These are phyloP conservation scores for Oncorhynchus gorbuscha DNA, from an alignment of 2,113 vertebrate genomes.

Conservation along the genomic window DNA sequence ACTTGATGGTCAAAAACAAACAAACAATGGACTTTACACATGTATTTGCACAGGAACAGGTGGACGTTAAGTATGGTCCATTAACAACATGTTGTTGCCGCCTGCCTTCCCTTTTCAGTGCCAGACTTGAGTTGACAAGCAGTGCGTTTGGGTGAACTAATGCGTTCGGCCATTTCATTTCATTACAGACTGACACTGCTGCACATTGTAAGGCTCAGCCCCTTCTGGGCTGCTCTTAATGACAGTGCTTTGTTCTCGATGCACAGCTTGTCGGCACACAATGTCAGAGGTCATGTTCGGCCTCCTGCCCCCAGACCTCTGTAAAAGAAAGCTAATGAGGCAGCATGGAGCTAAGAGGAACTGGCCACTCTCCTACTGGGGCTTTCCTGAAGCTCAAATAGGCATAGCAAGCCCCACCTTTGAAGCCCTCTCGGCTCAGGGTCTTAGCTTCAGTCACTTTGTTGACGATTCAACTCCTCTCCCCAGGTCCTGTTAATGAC, in stretches of 20 bases:
- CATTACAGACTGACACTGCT: slow-evolving; percentile 29
- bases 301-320: background rate
- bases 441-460: no score
- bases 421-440: no score
- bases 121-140: slow-evolving; percentile 42
- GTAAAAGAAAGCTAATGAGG: slow-evolving; percentile 53
- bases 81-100: no score
- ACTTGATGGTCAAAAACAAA: background rate
- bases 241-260: slow-evolving; percentile 59
- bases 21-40: slow-evolving; percentile 37
- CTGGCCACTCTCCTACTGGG: background rate
- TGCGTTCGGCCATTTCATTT: slow-evolving; percentile 38
- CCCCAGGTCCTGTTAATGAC: no score
- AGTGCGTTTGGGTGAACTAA: background rate
- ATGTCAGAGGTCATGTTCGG: slow-evolving; percentile 55
- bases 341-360: slow-evolving; percentile 33
- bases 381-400: no score
- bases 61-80: slow-evolving; percentile 16
- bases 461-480: no score
- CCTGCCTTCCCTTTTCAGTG: background rate
- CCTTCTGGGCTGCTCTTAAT: slow-evolving; percentile 49
- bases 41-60: slow-evolving; percentile 53
- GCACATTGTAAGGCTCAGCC: slow-evolving; percentile 19
- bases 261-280: slow-evolving; percentile 33
- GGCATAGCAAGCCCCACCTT: no score